phyloP scores from a whole-genome alignment of 2,113 vertebrate genomes.

The Hemichromis elongatus region DNA sequence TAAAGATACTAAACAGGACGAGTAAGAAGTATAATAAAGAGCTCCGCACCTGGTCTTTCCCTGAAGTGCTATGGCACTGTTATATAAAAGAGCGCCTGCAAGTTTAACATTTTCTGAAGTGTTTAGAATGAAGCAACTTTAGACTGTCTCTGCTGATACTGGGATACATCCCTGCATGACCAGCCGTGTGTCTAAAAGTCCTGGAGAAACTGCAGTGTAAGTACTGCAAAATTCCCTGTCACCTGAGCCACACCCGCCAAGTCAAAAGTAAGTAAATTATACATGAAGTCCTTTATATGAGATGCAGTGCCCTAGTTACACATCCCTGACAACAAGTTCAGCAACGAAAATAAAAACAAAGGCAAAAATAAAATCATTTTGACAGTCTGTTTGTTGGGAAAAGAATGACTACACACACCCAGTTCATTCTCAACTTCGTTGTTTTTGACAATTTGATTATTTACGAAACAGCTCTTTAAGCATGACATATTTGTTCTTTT shows the following conservation, averaged over 20 bases:
- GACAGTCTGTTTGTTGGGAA: neutral
- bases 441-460: conserved; percentile 40
- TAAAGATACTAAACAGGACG: neutral
- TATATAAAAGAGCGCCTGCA: neutral
- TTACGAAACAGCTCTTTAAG: conserved; percentile 8
- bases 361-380: neutral
- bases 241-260: neutral
- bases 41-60: neutral
- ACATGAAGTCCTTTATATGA: neutral
- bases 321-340: neutral
- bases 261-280: neutral
- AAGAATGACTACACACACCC: neutral
- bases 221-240: neutral
- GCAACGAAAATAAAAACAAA: neutral
- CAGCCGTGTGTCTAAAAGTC: neutral
- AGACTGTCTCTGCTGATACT: neutral
- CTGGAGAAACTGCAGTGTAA: neutral
- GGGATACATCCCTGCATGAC: neutral
- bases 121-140: neutral
- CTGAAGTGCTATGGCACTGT: neutral
- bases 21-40: neutral
- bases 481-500: conserved; percentile 20
- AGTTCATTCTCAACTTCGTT: neutral
- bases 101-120: neutral
- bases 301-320: neutral